Percentiles rank a stretch among this genome's conserved stretches.
Evolutionary conservation across 2,113 vertebrate species (phyloP).

Genomic region (Lagopus muta): DNA sequence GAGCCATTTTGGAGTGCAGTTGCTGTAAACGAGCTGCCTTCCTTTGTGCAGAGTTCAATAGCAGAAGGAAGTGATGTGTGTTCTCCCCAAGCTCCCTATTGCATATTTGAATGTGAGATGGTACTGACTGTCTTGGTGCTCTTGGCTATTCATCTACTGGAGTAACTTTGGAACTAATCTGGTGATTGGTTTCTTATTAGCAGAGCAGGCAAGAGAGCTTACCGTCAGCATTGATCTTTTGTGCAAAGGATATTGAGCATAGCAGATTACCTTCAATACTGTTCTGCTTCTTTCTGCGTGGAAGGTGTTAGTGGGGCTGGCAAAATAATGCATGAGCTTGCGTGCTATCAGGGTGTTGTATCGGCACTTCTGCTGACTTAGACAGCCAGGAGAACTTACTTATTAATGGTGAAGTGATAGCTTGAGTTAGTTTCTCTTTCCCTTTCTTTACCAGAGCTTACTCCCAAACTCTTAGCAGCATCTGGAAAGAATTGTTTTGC

Average conservation of each 20-base stretch:
- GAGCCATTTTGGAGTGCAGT: not conserved
- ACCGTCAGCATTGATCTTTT: not conserved
- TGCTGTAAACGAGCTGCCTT: not conserved
- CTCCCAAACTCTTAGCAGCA: not conserved
- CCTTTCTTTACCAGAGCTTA: not conserved
- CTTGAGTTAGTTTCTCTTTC: not conserved
- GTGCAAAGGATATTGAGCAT: not conserved
- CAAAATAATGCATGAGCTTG: not conserved
- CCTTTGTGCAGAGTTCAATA: not conserved
- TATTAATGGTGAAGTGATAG: not conserved
- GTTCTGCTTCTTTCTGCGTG: not conserved
- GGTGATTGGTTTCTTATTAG: not conserved
- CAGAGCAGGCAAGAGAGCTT: not conserved
- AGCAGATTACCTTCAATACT: not conserved
- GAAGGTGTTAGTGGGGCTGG: not conserved
- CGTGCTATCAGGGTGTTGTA: not conserved
- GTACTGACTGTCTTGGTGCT: not conserved
- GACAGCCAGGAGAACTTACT: not conserved
- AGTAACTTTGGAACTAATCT: not conserved
- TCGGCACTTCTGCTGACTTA: not conserved
- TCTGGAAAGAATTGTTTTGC: not conserved
- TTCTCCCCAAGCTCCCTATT: not conserved
- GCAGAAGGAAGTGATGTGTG: accelerated
- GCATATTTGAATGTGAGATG: not conserved
- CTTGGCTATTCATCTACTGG: not conserved